Base-by-base conservation (phyloP, 1,140 invertebrate genomes). In the Hyposmocoma kahamanoa region DNA sequence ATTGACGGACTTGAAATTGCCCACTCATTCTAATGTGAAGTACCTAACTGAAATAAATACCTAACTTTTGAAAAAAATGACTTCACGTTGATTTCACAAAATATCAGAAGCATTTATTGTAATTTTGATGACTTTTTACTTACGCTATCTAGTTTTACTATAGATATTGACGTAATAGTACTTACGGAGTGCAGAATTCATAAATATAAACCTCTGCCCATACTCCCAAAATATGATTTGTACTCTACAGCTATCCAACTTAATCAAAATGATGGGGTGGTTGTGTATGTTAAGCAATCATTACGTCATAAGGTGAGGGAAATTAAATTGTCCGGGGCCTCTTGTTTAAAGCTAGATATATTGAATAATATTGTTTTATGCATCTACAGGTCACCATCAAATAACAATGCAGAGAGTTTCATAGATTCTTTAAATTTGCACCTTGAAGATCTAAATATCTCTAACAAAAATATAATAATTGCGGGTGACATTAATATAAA, bases 261-360 rank as follows among this genome's bases (percentile, higher is more conserved):
- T n/a, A 39, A 46, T 9, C 26, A 52, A 46, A 44, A 43, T 46
- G 50, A 52, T 24, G 50, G 50, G 11, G 19, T 52, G 4, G 43
- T 52, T 17, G 32, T 30, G 13, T 52, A 52, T 17, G 36, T 32
- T 30, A 47, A 36, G 10, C 30, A 22, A 20, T 21, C 39, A 18
- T 21, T 44, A 21, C 17, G 6, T 18, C 2, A 8, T 3, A 44
- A 18, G 18, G 36, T 50, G 9, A 15, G 2, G 2, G 48, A 50
- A 30, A 13, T 18, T 17, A 38, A 22, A 8, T 24, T 46, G 8
- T 19, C 1, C 22, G 24, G 46, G n/a, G 22, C 32, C 1, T 41
- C 44, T 39, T 34, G 44, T 10, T 18, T 52, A 2, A 15, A 45
- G n/a, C n/a, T 39, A 21, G 15, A 52, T 42, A n/a, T 52, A 38